phyloP scores from a whole-genome alignment of 2,888 invertebrate species.

The Darwinula stevensoni region DNA sequence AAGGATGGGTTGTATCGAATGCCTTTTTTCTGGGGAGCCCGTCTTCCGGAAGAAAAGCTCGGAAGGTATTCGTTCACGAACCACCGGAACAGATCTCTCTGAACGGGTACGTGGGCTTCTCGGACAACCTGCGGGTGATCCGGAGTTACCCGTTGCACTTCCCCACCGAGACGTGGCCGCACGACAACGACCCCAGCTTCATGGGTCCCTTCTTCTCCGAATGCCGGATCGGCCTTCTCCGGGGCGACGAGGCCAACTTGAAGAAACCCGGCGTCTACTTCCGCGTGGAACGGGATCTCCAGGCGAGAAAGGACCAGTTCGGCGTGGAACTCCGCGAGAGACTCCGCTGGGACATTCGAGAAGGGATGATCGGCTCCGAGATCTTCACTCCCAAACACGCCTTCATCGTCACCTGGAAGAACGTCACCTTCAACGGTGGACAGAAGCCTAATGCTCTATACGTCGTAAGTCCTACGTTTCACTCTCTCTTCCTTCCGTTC shows the following conservation, averaged over 20 bases:
- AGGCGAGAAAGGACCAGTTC: constrained; percentile 40
- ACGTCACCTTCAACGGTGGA: constrained; percentile 71
- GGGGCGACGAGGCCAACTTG: constrained; percentile 31
- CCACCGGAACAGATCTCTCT: constrained; percentile 38
- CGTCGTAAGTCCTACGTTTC: background rate
- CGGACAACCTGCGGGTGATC: constrained; percentile 49
- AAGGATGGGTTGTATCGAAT: no score
- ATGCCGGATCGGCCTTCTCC: constrained; percentile 36
- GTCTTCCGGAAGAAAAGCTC: no score
- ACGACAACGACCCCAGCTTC: constrained; percentile 58
- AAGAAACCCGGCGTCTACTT: constrained; percentile 30
- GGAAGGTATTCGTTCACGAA: no score
- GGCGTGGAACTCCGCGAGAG: constrained; percentile 62
- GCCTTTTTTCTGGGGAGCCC: no score
- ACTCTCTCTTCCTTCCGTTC: no score
- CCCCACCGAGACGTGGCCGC: constrained; percentile 59
- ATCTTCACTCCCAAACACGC: constrained; percentile 72
- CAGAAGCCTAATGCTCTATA: background rate
- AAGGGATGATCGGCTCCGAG: constrained; percentile 61
- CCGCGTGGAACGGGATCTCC: constrained; percentile 32
- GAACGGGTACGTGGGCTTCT: constrained; percentile 61
- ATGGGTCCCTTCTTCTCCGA: constrained; percentile 79
- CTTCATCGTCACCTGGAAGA: constrained; percentile 77
- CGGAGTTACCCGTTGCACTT: constrained; percentile 59
- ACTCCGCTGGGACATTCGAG: constrained; percentile 56